These are phyloP conservation scores for Petroica traversi DNA, from an alignment of 2,113 vertebrate genomes.

Conservation along the genomic window DNA sequence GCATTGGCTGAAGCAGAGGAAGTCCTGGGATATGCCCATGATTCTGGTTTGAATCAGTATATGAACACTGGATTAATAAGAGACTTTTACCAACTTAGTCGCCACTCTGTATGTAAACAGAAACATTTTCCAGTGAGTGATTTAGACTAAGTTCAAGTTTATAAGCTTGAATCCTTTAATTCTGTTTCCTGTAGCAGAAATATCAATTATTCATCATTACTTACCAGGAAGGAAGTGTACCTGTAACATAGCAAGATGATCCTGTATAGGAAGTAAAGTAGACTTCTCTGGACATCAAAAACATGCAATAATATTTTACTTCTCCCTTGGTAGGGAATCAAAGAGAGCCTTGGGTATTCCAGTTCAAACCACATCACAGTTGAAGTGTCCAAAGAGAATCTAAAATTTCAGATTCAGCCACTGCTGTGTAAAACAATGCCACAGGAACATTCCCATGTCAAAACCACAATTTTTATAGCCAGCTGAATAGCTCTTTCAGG, in stretches of 20 bases:
- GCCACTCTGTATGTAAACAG: background rate
- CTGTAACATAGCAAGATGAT: background rate
- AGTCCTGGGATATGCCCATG: background rate
- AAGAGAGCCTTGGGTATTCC: background rate
- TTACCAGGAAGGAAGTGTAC: background rate
- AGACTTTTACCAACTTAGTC: background rate
- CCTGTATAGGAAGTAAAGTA: background rate
- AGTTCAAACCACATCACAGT: slow-evolving; percentile 49
- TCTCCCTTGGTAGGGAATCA: slow-evolving; percentile 4
- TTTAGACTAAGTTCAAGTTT: background rate
- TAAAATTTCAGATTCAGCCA: slow-evolving; percentile 39
- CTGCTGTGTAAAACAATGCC: slow-evolving; percentile 54
- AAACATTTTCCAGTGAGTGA: background rate
- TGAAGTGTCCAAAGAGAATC: slow-evolving; percentile 28
- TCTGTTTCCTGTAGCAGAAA: background rate
- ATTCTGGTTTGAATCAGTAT: background rate
- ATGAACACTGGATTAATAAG: background rate
- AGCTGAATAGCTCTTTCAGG: slow-evolving; percentile 18
- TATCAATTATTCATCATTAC: background rate
- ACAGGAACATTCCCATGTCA: slow-evolving; percentile 45
- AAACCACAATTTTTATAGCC: slow-evolving; percentile 29
- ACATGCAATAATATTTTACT: slow-evolving; percentile 6
- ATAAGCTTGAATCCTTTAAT: background rate
- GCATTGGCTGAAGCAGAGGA: background rate
- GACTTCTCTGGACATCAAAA: background rate